These are phyloP conservation scores for Melieria picta DNA, from an alignment of 2,888 invertebrate genomes.

Conservation along the genomic window DNA sequence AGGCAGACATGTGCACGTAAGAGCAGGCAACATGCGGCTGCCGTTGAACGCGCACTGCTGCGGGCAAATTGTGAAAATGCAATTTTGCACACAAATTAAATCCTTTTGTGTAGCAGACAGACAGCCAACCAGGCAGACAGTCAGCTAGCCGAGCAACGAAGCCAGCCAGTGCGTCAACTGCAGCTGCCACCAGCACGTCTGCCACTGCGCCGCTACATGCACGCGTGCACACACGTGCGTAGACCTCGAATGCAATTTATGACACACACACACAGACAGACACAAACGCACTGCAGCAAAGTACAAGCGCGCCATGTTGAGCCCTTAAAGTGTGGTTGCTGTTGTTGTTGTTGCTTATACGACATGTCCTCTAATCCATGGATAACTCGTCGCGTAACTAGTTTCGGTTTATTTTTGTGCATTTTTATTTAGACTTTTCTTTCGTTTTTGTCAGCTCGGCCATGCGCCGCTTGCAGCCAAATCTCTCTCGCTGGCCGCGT, in stretches of 20 bases:
- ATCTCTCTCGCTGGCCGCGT: background rate
- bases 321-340: conserved; percentile 6
- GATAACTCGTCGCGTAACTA: no score
- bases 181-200: no score
- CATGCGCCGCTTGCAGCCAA: background rate
- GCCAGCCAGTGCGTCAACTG: no score
- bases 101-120: conserved; percentile 19
- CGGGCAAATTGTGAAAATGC: conserved; percentile 33
- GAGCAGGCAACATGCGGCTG: conserved; percentile 7
- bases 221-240: background rate
- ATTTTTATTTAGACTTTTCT: no score
- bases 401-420: no score
- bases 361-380: no score
- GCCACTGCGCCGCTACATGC: no score
- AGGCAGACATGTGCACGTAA: background rate
- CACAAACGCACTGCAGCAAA: background rate
- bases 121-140: no score
- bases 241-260: conserved; percentile 6
- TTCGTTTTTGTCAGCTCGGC: background rate
- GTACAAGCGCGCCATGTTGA: conserved; percentile 13
- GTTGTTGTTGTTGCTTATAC: no score
- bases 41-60: conserved; percentile 15
- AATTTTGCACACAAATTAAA: conserved; percentile 36
- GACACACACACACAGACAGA: conserved; percentile 7
- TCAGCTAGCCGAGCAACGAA: no score